phyloP scores from a whole-genome alignment of 2,797 vertebrate species.

The Apogon hyalosoma region DNA sequence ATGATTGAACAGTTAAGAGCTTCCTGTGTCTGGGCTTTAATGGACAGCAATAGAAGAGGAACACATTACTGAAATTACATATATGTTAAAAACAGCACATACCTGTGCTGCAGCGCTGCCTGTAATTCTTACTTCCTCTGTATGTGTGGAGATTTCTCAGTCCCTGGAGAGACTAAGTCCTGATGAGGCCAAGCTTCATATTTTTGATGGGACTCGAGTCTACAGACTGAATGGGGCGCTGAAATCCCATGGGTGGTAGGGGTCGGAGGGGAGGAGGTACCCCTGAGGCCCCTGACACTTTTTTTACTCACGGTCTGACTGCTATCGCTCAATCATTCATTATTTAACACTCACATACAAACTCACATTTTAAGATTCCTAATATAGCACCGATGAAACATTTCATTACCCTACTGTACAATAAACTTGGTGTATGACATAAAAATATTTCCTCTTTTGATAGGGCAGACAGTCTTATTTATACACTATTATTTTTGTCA shows the following conservation, averaged over 20 bases:
- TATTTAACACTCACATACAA: slow-evolving; percentile 56
- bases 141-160: slow-evolving; percentile 1
- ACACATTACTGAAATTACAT: background rate
- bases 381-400: slow-evolving; percentile 9
- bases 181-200: slow-evolving; percentile 41
- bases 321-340: slow-evolving; percentile 57
- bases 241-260: slow-evolving; percentile 28
- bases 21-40: slow-evolving; percentile 6
- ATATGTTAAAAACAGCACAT: slow-evolving; percentile 2
- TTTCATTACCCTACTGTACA: slow-evolving; percentile 3
- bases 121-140: background rate
- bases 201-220: slow-evolving; percentile 25
- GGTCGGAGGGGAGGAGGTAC: slow-evolving; percentile 19
- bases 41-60: background rate
- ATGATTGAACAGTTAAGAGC: slow-evolving; percentile 4
- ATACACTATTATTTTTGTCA: too few species aligned
- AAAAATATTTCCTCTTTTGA: slow-evolving; percentile 29
- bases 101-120: background rate
- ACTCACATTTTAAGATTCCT: slow-evolving; percentile 12
- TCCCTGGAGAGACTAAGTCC: slow-evolving; percentile 20
- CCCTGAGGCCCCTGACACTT: slow-evolving; percentile 27
- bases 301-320: slow-evolving; percentile 40
- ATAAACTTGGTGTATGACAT: background rate
- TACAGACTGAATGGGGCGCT: slow-evolving; percentile 1
- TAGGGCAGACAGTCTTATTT: slow-evolving; percentile 13